A percentile compares a stretch with the other conserved stretches of the same genome.
Conservation (phyloP, 2,888 invertebrate species). For the Polydrusus cervinus region DNA sequence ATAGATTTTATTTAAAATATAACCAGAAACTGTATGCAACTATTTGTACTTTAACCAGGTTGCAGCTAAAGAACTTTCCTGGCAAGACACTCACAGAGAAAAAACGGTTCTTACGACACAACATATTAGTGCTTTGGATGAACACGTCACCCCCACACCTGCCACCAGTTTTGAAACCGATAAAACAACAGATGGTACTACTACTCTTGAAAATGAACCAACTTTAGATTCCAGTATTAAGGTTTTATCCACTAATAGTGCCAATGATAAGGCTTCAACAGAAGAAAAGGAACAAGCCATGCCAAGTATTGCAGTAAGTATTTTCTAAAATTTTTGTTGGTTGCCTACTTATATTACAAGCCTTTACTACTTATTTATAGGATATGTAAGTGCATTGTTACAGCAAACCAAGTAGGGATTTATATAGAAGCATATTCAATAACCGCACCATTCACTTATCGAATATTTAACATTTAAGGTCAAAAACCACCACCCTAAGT, state of each 20-base stretch:
- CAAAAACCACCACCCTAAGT: too few relatives aligned
- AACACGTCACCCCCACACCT: constrained; percentile 17
- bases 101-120: constrained; percentile 43
- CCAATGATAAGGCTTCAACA: not conserved
- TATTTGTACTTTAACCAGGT: constrained; percentile 21
- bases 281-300: not conserved
- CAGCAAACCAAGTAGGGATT: too few relatives aligned
- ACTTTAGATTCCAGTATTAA: constrained; percentile 25
- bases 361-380: too few relatives aligned
- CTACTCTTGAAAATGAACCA: constrained; percentile 1
- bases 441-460: too few relatives aligned
- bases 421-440: too few relatives aligned
- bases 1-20: too few relatives aligned
- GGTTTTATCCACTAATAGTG: not conserved
- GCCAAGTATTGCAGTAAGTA: constrained; percentile 8
- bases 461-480: too few relatives aligned
- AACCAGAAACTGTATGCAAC: too few relatives aligned
- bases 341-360: not conserved
- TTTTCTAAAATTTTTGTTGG: not conserved
- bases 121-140: constrained; percentile 4
- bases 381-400: too few relatives aligned
- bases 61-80: constrained; percentile 35
- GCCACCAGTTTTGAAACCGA: constrained; percentile 20
- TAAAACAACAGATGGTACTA: constrained; percentile 11
- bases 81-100: constrained; percentile 43